Conservation (phyloP, 1,140 invertebrate genomes). For the Hylaeus volcanicus region DNA sequence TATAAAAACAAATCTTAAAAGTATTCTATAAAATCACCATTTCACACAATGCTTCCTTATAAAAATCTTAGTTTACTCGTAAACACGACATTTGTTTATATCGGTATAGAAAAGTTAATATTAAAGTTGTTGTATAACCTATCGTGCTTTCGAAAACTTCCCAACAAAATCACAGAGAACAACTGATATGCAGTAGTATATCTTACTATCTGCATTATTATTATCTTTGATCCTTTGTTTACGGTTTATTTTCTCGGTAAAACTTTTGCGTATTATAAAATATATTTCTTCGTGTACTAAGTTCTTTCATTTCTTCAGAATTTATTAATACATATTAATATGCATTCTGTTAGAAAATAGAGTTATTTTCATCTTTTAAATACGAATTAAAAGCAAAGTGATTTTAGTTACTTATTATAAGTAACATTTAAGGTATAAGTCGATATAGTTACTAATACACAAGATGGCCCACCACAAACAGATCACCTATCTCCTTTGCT, state of each 20-base stretch:
- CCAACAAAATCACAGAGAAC: neutral
- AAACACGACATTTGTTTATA: slow-evolving; percentile 20
- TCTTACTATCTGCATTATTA: neutral
- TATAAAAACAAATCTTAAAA: slow-evolving; percentile 32
- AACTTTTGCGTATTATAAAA: slow-evolving; percentile 22
- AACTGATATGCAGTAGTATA: neutral
- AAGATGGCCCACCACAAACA: neutral
- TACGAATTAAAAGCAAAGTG: slow-evolving; percentile 1
- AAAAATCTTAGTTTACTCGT: neutral
- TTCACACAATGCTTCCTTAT: neutral
- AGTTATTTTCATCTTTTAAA: slow-evolving; percentile 4
- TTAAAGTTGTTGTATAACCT: neutral
- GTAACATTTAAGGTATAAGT: neutral
- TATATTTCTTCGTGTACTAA: slow-evolving; percentile 1
- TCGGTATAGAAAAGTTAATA: neutral
- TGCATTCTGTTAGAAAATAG: slow-evolving; percentile 2
- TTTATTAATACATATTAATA: slow-evolving; percentile 2
- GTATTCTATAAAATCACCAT: slow-evolving; percentile 19
- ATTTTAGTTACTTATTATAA: slow-evolving; percentile 6
- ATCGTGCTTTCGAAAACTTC: neutral
- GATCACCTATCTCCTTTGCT: neutral
- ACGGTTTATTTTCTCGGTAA: neutral
- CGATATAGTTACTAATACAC: neutral
- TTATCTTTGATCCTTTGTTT: slow-evolving; percentile 9
- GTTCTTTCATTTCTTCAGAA: neutral